Percentiles rank a stretch among this genome's conserved stretches.
phyloP scores from a whole-genome alignment of 2,113 vertebrate species.

The Recurvirostra avosetta region DNA sequence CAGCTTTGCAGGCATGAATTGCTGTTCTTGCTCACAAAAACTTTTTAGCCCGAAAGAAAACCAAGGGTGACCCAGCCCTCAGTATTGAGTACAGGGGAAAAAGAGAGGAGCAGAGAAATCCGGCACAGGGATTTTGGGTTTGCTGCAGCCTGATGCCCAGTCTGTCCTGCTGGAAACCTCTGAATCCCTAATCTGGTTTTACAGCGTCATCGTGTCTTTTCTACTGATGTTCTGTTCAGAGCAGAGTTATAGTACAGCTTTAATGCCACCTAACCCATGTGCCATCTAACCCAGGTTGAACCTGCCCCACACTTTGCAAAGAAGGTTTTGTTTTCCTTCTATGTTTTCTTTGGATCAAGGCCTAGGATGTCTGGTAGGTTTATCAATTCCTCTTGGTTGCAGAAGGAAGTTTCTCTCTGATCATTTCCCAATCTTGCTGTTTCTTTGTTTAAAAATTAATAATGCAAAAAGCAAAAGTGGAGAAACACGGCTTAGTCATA shows the following conservation, averaged over 20 bases:
- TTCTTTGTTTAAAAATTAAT: background rate
- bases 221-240: background rate
- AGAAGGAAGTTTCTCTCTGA: conserved; percentile 2
- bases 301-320: background rate
- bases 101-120: background rate
- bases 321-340: background rate
- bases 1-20: background rate
- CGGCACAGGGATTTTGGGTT: background rate
- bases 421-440: background rate
- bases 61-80: background rate
- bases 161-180: background rate
- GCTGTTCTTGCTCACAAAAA: conserved; percentile 3
- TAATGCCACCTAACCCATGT: background rate
- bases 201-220: background rate
- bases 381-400: background rate
- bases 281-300: background rate
- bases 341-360: background rate
- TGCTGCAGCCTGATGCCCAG: background rate
- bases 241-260: background rate
- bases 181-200: background rate
- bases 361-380: background rate
- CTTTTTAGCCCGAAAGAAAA: background rate
- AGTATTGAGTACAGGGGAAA: background rate
- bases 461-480: background rate
- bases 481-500: background rate